Percentiles rank a stretch among this genome's conserved stretches.
Evolutionary conservation across 2,113 vertebrate genomes (phyloP).

Genomic region (Lasiurus borealis): DNA sequence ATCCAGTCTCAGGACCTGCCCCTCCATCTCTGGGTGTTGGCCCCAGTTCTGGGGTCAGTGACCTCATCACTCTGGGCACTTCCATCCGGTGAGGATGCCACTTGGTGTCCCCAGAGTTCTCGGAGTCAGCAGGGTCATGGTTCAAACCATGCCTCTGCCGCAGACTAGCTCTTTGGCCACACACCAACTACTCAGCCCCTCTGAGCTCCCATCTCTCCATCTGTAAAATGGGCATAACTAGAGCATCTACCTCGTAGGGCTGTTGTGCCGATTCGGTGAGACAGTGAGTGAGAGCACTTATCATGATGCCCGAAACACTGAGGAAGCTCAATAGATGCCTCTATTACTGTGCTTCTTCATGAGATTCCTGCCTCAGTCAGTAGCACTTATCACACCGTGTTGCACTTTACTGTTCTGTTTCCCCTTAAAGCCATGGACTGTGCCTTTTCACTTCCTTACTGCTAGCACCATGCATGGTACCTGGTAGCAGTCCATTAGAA

Average conservation of each 20-base stretch:
- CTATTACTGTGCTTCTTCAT: rapidly evolving
- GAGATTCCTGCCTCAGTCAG: neutral
- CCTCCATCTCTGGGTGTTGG: neutral
- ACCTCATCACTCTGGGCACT: neutral
- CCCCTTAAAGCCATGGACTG: neutral
- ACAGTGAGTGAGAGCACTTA: neutral
- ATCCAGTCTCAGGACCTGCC: neutral
- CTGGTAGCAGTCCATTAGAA: neutral
- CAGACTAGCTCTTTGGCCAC: neutral
- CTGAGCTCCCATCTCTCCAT: neutral
- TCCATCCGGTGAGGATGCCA: neutral
- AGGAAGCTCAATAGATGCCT: neutral
- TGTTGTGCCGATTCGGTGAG: neutral
- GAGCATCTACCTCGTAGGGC: neutral
- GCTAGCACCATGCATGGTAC: neutral
- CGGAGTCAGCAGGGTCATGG: neutral
- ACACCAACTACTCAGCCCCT: no score
- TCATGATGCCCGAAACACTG: neutral
- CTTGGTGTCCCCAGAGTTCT: no score
- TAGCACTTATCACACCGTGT: neutral
- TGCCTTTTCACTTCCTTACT: neutral
- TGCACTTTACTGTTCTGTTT: neutral
- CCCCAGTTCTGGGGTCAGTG: neutral
- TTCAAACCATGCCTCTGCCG: neutral
- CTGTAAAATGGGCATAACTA: neutral